These are phyloP conservation scores for Gallinago nigripennis DNA, from an alignment of 2,797 vertebrate genomes.

Conservation along the genomic window DNA sequence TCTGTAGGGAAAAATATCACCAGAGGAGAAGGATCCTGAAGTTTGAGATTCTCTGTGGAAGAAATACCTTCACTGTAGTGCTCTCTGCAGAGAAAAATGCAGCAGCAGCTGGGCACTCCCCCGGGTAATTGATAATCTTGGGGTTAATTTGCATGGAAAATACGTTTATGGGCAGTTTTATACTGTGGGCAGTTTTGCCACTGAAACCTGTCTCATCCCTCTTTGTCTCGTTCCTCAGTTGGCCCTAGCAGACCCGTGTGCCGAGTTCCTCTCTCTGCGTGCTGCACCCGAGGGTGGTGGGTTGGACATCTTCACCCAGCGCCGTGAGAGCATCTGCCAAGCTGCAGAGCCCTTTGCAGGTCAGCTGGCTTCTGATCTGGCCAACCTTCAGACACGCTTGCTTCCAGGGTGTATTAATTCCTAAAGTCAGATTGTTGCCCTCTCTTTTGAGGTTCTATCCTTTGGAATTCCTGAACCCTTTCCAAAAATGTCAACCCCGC, in stretches of 20 bases:
- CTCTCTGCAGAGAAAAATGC: neutral
- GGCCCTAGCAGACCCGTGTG: neutral
- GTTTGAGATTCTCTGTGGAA: neutral
- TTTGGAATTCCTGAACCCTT: conserved; percentile 38
- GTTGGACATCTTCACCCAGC: neutral
- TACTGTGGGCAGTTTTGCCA: neutral
- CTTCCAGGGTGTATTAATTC: neutral
- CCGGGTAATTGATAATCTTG: neutral
- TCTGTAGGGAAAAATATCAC: neutral
- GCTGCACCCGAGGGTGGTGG: neutral
- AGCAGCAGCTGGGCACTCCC: neutral
- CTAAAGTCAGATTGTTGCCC: neutral
- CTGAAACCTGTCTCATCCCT: neutral
- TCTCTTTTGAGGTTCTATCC: conserved; percentile 5
- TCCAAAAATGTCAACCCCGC: conserved; percentile 29
- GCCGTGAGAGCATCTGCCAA: neutral
- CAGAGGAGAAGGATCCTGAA: neutral
- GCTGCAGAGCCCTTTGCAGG: neutral
- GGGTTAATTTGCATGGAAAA: neutral
- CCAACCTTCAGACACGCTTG: neutral
- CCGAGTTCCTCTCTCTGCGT: rapidly evolving
- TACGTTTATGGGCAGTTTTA: neutral
- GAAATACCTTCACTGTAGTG: neutral
- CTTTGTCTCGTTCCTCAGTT: neutral
- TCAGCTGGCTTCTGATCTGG: conserved; percentile 16